These are phyloP conservation scores for Apaloderma vittatum DNA, from an alignment of 2,113 vertebrate genomes.

Conservation along the genomic window DNA sequence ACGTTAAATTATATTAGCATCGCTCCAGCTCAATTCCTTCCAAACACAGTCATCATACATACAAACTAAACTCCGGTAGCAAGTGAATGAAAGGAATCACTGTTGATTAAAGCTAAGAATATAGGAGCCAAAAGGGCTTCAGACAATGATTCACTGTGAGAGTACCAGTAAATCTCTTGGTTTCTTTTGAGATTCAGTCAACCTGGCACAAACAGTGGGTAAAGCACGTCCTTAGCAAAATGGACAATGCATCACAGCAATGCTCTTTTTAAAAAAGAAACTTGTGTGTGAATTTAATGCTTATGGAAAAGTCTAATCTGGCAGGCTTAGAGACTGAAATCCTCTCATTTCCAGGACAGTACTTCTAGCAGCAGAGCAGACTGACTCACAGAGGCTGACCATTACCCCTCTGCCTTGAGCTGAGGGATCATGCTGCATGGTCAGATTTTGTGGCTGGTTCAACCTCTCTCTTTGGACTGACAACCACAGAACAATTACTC, in stretches of 20 bases:
- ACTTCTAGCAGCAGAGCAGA: neutral
- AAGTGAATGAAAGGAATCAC: slow-evolving; percentile 33
- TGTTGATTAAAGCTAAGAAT: slow-evolving; percentile 29
- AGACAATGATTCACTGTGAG: slow-evolving; percentile 18
- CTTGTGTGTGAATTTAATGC: neutral
- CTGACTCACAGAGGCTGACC: neutral
- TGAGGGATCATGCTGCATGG: neutral
- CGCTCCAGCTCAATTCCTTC: neutral
- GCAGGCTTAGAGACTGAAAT: neutral
- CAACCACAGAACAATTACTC: neutral
- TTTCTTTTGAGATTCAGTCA: slow-evolving; percentile 8
- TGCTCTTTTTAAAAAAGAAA: neutral
- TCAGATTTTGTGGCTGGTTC: neutral
- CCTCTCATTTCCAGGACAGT: neutral
- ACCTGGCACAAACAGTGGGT: neutral
- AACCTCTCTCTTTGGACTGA: neutral
- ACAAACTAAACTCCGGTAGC: neutral
- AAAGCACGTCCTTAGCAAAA: neutral
- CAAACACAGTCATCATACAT: neutral
- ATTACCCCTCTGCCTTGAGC: neutral
- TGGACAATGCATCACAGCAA: neutral
- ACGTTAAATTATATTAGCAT: neutral
- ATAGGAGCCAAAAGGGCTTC: slow-evolving; percentile 17
- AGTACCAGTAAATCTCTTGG: neutral
- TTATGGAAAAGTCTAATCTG: neutral